Conservation (phyloP, 2,113 vertebrate genomes). For the Acrocephalus arundinaceus region DNA sequence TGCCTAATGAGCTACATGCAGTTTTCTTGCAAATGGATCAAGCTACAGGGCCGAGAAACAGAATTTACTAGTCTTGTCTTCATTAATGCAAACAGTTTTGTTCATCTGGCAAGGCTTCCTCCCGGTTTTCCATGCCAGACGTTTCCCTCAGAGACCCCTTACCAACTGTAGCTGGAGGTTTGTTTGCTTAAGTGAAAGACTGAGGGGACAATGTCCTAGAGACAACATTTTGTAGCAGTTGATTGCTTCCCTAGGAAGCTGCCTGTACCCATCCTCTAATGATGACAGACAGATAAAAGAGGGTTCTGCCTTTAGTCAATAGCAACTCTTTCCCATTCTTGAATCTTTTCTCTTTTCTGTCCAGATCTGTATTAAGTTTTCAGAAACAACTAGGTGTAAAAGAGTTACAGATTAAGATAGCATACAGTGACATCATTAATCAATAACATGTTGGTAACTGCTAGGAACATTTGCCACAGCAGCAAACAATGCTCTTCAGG, state of each 20-base stretch:
- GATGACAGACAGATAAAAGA: not conserved
- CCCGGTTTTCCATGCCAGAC: not conserved
- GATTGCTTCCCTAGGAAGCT: not conserved
- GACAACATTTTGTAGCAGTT: constrained; percentile 20
- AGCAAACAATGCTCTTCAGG: not conserved
- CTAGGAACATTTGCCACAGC: not conserved
- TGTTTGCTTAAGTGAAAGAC: constrained; percentile 28
- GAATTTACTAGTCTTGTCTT: constrained; percentile 1
- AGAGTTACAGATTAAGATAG: not conserved
- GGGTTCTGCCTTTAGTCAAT: not conserved
- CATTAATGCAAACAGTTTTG: not conserved
- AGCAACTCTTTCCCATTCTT: not conserved
- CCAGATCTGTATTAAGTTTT: not conserved
- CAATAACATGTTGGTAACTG: not conserved
- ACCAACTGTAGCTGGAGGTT: not conserved
- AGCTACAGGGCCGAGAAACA: not conserved
- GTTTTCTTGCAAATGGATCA: not conserved
- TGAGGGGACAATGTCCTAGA: not conserved
- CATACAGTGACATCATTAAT: not conserved
- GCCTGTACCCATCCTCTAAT: not conserved
- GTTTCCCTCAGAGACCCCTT: constrained; percentile 20
- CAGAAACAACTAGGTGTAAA: not conserved
- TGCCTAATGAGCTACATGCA: not conserved
- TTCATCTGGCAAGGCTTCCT: constrained; percentile 31
- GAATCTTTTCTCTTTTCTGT: not conserved